Conservation (phyloP, 2,113 vertebrate genomes). For the Eonycteris spelaea region DNA sequence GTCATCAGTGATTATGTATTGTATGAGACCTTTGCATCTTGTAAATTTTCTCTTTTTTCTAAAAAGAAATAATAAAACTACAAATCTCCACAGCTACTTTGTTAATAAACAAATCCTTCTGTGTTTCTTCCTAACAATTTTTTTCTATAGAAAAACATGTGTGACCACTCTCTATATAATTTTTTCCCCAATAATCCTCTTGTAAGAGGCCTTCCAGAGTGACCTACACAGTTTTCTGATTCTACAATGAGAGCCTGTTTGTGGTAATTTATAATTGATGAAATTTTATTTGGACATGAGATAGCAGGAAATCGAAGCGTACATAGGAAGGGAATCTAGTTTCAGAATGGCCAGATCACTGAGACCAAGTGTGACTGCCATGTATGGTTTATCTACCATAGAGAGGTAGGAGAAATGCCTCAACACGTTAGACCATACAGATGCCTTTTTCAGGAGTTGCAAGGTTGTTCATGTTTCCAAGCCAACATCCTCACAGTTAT, state of each 20-base stretch:
- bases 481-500: neutral
- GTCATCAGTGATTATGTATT: conserved; percentile 50
- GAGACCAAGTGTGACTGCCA: neutral
- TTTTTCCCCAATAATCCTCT: neutral
- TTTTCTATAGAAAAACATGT: neutral
- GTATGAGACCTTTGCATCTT: conserved; percentile 75
- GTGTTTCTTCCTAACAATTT: conserved; percentile 52
- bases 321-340: neutral
- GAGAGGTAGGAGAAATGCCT: neutral
- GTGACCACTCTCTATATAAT: neutral
- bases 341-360: neutral
- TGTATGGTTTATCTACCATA: neutral
- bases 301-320: neutral
- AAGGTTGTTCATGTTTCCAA: neutral
- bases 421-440: neutral
- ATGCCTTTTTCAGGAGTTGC: neutral
- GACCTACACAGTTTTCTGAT: neutral
- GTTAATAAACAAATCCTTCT: conserved; percentile 26
- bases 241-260: neutral
- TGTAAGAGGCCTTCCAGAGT: neutral
- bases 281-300: neutral
- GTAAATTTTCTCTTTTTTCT: conserved; percentile 83
- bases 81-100: conserved; percentile 17
- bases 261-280: neutral
- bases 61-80: conserved; percentile 64